Evolutionary conservation across 2,797 vertebrate species (phyloP).

Genomic region (Brachymystax lenok): DNA sequence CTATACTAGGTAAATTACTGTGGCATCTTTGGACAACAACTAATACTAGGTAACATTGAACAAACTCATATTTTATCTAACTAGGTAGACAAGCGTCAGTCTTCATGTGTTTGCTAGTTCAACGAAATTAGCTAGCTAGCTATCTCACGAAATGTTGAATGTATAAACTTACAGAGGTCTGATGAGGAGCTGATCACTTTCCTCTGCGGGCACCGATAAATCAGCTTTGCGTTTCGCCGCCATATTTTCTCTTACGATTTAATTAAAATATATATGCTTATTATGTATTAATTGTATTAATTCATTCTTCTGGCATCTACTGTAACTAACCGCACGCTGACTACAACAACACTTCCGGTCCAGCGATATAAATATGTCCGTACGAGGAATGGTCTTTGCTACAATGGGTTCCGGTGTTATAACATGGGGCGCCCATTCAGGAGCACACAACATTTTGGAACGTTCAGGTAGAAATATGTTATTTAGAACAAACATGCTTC

Average conservation of each 20-base stretch:
- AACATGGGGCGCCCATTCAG: neutral
- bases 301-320: neutral
- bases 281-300: neutral
- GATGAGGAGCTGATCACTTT: slow-evolving; percentile 95
- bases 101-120: neutral
- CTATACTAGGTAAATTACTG: neutral
- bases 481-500: too few species aligned
- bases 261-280: neutral
- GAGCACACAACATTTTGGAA: too few species aligned
- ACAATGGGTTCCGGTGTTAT: slow-evolving; percentile 5
- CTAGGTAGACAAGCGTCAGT: too few species aligned
- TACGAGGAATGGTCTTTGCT: neutral
- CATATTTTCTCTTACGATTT: slow-evolving; percentile 65
- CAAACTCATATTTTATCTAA: neutral
- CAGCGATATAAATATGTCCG: slow-evolving; percentile 15
- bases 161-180: slow-evolving; percentile 81
- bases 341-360: slow-evolving; percentile 15
- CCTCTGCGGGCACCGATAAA: slow-evolving; percentile 86
- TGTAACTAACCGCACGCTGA: neutral
- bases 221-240: slow-evolving; percentile 83
- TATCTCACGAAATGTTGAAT: neutral
- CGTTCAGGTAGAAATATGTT: too few species aligned
- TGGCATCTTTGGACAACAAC: neutral
- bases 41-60: neutral
- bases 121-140: too few species aligned